Evolutionary conservation across 2,888 invertebrate genomes (phyloP).

Genomic region (Hoplodrina ambigua): DNA sequence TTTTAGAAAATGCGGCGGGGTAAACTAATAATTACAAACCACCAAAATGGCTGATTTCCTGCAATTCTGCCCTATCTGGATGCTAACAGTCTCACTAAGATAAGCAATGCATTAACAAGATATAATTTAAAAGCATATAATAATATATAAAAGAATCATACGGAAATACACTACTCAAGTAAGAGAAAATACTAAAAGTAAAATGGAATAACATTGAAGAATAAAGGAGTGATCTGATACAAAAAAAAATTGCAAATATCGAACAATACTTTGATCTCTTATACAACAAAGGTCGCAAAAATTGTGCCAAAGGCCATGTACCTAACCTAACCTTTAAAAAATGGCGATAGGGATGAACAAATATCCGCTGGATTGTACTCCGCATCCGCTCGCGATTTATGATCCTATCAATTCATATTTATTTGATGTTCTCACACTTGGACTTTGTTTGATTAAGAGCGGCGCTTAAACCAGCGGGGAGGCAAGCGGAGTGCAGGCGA

Average conservation of each 20-base stretch:
- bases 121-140: too few relatives aligned
- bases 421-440: constrained; percentile 87
- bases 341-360: constrained; percentile 71
- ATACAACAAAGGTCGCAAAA: constrained; percentile 63
- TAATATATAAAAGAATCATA: neutral
- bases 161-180: neutral
- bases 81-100: too few relatives aligned
- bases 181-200: constrained; percentile 2
- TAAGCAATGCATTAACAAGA: too few relatives aligned
- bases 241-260: constrained; percentile 31
- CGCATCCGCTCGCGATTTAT: constrained; percentile 68
- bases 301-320: constrained; percentile 72
- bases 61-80: too few relatives aligned
- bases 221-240: constrained; percentile 15
- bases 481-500: neutral
- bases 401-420: constrained; percentile 84
- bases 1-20: too few relatives aligned
- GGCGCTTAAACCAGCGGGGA: constrained; percentile 65
- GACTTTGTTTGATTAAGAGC: constrained; percentile 50
- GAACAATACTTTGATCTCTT: constrained; percentile 27
- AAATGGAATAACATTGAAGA: constrained; percentile 24
- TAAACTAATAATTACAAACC: too few relatives aligned
- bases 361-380: constrained; percentile 75
- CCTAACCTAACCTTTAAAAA: constrained; percentile 62
- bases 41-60: too few relatives aligned